Base-by-base conservation (phyloP, 2,113 vertebrate species). In the Tylochromis polylepis region DNA sequence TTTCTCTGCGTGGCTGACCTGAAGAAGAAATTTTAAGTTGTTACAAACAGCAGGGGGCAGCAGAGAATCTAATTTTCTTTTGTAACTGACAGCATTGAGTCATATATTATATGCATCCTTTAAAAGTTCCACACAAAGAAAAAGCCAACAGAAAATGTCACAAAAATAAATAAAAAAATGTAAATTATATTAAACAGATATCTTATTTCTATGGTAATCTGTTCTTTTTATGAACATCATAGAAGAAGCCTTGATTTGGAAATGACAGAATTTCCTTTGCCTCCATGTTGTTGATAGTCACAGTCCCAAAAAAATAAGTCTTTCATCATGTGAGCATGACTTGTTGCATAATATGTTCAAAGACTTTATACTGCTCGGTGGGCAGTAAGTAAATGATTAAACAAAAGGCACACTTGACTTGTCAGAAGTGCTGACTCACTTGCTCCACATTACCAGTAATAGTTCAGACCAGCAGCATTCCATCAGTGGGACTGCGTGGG, bases 1-100 rank as follows among this genome's bases (percentile, higher is more conserved):
- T 1, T 91, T 96, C 49, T 98, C 97, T 55, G 94, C 94, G 24
- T 96, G 95, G 87, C 96, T 97, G 22, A 91, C 91, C 98, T 99
- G 94, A 36, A 31, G 70, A 70, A 59, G 57, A 78, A 59, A 87
- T n/a, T 3, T 60, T 1, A 22, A 22, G 31, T 29, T n/a, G 16
- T 16, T 72, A 49, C 65, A 60, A 75, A 85, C 91, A 93, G 59
- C 81, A 95, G 91, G 72, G 80, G 88, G 90, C 53, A 93, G 94
- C 83, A 93, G 36, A 85, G 58, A 60, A 20, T 67, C 51, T 36
- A 16, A 72, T 27, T 0, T 27, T 82, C 4, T 49, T 27, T 72
- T 49, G 11, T 31, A 77, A 51, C 11, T 34, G 31, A 20, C 70
- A 56, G 15, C 36, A 53, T 11, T 56, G 34, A 65, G 58, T 82